Evolutionary conservation across 2,888 invertebrate species (phyloP), one percentile per base, ranked within the genome.

Genomic region (Monopis laevigella): DNA sequence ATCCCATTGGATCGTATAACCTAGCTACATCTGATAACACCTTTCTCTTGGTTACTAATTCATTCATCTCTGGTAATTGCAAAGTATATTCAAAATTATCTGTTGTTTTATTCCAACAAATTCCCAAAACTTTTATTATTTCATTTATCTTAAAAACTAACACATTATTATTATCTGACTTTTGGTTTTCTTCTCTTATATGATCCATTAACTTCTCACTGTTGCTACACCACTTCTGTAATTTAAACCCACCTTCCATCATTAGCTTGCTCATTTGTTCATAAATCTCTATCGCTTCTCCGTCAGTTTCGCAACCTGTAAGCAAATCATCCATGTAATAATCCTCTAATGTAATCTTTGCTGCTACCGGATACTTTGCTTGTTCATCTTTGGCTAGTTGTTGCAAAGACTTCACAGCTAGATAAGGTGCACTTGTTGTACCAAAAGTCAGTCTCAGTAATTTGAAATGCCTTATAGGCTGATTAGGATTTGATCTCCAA

Each of bases 1-100:
- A 54, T 2, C 53, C 53, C 2, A 56, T 30, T 0, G 52, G 54
- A 38, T 56, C 54, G 14, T 51, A 54, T 2, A 56, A 14, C 38
- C 44, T 46, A 0, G 53, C 50, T n/a, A 55, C 47, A 12, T 51
- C 49, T 1, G 52, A 49, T 2, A 53, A 18, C 0, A 54, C 44
- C 11, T 43, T 26, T 14, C 54, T 40, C 30, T 55, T 55, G 2
- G 52, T 52, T 3, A 48, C 21, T 1, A 17, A 19, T 7, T 42
- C 17, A 2, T 41, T 43, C 0, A 12, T 1, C 14, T 40, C 46
- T 6, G 49, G 43, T 28, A 52, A 26, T 2, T 46, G 29, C 1
- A 48, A 2, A 2, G 40, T 40, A 19, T 50, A 53, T 19, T 48
- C 44, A 42, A 52, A 51, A n/a, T 34, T 41, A 39, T 52, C 51